phyloP scores from a whole-genome alignment of 2,113 vertebrate genomes.

The Sarotherodon lohbergeri region DNA sequence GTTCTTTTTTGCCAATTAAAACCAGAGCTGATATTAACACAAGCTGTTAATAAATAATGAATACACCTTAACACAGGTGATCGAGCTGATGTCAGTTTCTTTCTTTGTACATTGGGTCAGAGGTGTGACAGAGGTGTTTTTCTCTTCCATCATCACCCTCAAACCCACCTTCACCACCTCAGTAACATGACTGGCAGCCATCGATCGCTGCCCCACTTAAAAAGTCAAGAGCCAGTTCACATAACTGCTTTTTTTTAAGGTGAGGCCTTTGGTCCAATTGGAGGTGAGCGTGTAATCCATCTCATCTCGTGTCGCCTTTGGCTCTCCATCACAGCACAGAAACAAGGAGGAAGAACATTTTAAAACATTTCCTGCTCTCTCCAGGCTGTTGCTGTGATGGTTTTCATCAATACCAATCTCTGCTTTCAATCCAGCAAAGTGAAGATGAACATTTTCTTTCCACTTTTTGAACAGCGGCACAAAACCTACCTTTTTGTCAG shows the following conservation, averaged over 20 bases:
- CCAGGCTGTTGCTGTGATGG: background rate
- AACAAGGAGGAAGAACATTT: background rate
- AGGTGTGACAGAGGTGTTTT: background rate
- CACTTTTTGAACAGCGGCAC: background rate
- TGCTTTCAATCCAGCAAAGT: background rate
- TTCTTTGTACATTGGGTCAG: background rate
- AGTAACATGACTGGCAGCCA: background rate
- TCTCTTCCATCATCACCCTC: background rate
- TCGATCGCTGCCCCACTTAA: conserved; percentile 1
- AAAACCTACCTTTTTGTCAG: background rate
- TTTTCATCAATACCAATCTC: conserved; percentile 1
- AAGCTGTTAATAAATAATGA: background rate
- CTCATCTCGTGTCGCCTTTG: background rate
- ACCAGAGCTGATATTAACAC: background rate
- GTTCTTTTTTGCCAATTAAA: background rate
- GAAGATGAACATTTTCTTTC: background rate
- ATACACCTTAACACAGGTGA: background rate
- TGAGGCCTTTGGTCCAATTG: background rate
- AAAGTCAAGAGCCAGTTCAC: conserved; percentile 33
- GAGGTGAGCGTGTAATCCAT: background rate
- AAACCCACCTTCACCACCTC: background rate
- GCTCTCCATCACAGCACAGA: background rate
- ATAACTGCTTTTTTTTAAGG: background rate
- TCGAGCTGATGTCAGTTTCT: background rate
- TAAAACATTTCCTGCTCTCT: conserved; percentile 5